These are phyloP conservation scores for Mixornis gularis DNA, from an alignment of 2,113 vertebrate species.

Conservation along the genomic window DNA sequence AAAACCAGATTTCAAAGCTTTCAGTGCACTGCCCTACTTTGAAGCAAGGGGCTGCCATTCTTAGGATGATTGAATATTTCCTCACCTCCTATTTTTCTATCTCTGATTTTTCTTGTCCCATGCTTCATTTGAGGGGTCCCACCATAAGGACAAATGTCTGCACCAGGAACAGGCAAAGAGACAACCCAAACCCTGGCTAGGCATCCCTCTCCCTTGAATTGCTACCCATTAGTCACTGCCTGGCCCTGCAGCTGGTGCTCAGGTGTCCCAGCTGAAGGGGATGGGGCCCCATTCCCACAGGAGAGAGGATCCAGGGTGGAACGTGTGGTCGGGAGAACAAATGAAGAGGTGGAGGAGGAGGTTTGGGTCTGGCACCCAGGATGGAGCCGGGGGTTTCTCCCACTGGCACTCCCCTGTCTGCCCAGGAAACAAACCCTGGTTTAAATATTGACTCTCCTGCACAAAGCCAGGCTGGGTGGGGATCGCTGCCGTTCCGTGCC, in stretches of 20 bases:
- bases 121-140: neutral
- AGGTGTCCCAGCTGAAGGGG: neutral
- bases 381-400: neutral
- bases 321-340: rapidly evolving
- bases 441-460: slow-evolving; percentile 48
- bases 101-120: neutral
- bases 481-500: rapidly evolving
- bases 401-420: neutral
- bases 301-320: neutral
- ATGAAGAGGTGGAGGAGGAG: neutral
- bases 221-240: neutral
- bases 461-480: neutral
- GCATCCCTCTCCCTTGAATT: neutral
- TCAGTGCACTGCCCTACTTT: neutral
- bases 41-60: neutral
- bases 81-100: neutral
- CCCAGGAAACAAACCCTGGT: neutral
- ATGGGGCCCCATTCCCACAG: neutral
- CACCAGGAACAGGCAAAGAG: neutral
- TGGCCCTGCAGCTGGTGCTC: neutral
- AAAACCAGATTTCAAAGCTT: neutral
- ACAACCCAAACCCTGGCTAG: neutral
- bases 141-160: rapidly evolving
- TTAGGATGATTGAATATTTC: neutral
- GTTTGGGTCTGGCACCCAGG: rapidly evolving